Evolutionary conservation across 2,113 vertebrate species (phyloP), one percentile per base, ranked within the genome.

Genomic region (Deroptyus accipitrinus): DNA sequence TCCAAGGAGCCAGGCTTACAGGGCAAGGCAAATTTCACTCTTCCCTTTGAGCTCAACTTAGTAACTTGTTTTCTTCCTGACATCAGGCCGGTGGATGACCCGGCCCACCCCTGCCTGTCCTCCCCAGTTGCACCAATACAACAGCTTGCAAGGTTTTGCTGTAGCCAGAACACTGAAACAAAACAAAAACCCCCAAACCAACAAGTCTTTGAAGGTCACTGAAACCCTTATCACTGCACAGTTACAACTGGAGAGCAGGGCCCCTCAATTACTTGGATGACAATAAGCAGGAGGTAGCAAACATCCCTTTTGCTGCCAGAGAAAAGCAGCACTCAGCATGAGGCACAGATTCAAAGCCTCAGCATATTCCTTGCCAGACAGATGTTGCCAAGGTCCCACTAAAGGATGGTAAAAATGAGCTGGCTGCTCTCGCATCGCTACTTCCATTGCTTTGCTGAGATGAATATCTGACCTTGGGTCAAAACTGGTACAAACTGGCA

Each of bases 1-100:
- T 8, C 35, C 0, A 0, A 76, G 44, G 8, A 72, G 23, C 10
- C 17, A 35, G 27, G 18, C 20, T 81, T 44, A 52, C 41, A 13
- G n/a, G 13, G 22, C 0, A 1, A 83, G 23, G 46, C 33, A 62
- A 39, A 13, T 48, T 64, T 48, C 13, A 1, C 6, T 23, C 20
- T 42, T 75, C 17, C 24, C 28, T 86, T 33, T 28, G 22, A 52
- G 25, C 16, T 66, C 1, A 3, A 66, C 63, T 33, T 11, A 35
- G 8, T 64, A 73, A 39, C 77, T 74, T 35, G 12, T 28, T 75
- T 31, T 79, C 19, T 67, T 82, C 25, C 28, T 68, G n/a, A n/a
- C 54, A 57, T 20, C 6, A 74, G 16, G 13, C 22, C 33, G 12
- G 8, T 3, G 22, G 9, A 57, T 70, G 46, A 51, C 19, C 51